Base-by-base conservation (phyloP, 2,113 vertebrate species). In the Tachycineta bicolor region DNA sequence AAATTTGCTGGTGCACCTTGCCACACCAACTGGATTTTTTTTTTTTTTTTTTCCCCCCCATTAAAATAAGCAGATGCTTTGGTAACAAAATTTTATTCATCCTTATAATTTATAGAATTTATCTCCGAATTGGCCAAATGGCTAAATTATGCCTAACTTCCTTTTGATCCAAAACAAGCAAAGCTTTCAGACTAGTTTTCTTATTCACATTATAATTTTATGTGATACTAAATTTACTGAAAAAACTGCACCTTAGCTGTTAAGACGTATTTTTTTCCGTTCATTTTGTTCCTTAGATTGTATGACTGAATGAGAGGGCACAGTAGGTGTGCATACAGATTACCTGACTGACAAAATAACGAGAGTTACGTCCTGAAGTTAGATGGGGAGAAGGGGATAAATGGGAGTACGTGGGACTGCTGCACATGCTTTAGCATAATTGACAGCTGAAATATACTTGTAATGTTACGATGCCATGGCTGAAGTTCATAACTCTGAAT, bases 171-270 rank as follows among this genome's bases (percentile, higher is more conserved):
- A 63, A 96, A 58, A 58, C 44, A 92, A 91, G 52, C 24, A 87
- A 82, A 83, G 34, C 73, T 90, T 92, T 94, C 77, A 84, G 73
- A n/a, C 16, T 76, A 29, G 6, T 85, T 90, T 92, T 95, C 34
- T 86, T 81, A 71, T 83, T 55, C 44, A 74, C 2, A 6, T 83
- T 87, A 15, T 79, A 69, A 83, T 92, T 78, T 23, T 62, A 33
- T 26, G 9, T 26, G 25, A 43, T 83, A 65, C 26, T 94, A 63
- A 83, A 97, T 85, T 60, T 87, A 83, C n/a, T 83, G 77, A 62
- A 74, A 90, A 96, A 83, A 91, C 78, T 29, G 16, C 65, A 63
- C 26, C 84, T 83, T 56, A n/a, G 31, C 49, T 56, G 28, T 53
- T 52, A 60, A 52, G 83, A 52, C 0, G 0, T 15, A 18, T 37